Evolutionary conservation across 1,140 invertebrate species (phyloP), one percentile per base, ranked within the genome.

Genomic region (Lordiphosa mommai): DNA sequence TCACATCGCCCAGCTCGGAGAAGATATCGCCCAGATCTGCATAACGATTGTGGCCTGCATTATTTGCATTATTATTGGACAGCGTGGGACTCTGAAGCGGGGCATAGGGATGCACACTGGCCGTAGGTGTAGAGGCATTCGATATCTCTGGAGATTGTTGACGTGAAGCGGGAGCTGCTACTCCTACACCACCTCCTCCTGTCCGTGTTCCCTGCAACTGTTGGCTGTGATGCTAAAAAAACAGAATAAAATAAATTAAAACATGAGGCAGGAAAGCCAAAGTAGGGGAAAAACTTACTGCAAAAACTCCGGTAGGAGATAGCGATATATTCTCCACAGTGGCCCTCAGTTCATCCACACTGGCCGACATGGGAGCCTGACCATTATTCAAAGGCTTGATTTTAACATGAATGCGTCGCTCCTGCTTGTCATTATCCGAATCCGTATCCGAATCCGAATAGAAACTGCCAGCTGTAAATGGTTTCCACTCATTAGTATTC

Each of bases 301-400:
- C 84, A 73, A 89, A 86, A 2, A 89, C 65, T 58, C 92, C 93
- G 47, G 94, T 91, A 72, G 96, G 96, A 43, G 96, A 96, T 16
- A 98, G 82, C 27, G 96, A 95, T 53, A 99, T 92, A 90, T 95
- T 96, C 89, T 96, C 96, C 38, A 98, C 95, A 10, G 97, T 98
- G 9, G 95, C 96, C 74, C 96, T 91, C 1, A 99, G 90, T 89
- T 98, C 97, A 90, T 98, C 97, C 4, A 98, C 96, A 88, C 96
- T 98, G 8, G 96, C 96, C 69, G 96, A 97, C 90, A 97, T 95
- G 14, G 94, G 96, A 63, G 93, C 94, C 46, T 93, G 91, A 32
- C 95, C 95, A 90, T 96, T 97, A 87, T 93, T 96, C 3, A 98
- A 90, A 3, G 97, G 97, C 90, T 98, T 98, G 58, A 98, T 99